A percentile compares a stretch with the other conserved stretches of the same genome.
These are phyloP conservation scores for Echinarachnius parma DNA, from an alignment of 53 echinoderm and acorn worm species.

Conservation along the genomic window DNA sequence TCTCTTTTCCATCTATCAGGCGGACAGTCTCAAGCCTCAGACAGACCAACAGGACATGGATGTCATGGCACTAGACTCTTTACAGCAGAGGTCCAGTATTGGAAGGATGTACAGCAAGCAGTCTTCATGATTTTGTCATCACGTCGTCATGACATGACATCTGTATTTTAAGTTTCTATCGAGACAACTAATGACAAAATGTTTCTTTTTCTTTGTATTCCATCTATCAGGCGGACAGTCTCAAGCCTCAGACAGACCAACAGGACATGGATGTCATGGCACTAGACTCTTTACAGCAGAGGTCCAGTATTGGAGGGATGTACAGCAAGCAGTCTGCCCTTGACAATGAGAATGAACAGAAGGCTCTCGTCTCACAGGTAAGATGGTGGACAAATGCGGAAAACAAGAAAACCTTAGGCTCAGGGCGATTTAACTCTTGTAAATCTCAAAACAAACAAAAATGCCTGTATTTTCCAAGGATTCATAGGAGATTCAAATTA, in stretches of 20 bases:
- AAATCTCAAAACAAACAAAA: too few species aligned
- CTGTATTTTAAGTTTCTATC: too few species aligned
- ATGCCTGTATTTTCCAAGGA: too few species aligned
- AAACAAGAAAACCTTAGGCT: too few species aligned
- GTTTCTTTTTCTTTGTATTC: too few species aligned
- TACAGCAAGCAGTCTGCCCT: constrained; percentile 34
- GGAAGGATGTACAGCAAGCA: constrained; percentile 15
- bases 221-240: constrained; percentile 61
- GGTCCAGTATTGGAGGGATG: not conserved
- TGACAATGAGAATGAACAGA: constrained; percentile 68
- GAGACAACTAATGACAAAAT: too few species aligned
- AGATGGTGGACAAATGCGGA: not conserved
- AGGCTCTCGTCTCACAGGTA: constrained; percentile 72
- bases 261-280: constrained; percentile 43
- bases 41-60: constrained; percentile 49
- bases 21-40: constrained; percentile 68
- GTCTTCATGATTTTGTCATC: too few species aligned
- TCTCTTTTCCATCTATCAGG: too few species aligned
- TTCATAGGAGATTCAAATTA: too few species aligned
- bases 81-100: constrained; percentile 7
- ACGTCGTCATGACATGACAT: too few species aligned
- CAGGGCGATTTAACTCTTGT: too few species aligned
- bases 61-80: constrained; percentile 32
- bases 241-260: constrained; percentile 63
- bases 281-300: constrained; percentile 30